These are phyloP conservation scores for Romanogobio albipinnatus DNA, from an alignment of 2,113 vertebrate genomes.

Conservation along the genomic window DNA sequence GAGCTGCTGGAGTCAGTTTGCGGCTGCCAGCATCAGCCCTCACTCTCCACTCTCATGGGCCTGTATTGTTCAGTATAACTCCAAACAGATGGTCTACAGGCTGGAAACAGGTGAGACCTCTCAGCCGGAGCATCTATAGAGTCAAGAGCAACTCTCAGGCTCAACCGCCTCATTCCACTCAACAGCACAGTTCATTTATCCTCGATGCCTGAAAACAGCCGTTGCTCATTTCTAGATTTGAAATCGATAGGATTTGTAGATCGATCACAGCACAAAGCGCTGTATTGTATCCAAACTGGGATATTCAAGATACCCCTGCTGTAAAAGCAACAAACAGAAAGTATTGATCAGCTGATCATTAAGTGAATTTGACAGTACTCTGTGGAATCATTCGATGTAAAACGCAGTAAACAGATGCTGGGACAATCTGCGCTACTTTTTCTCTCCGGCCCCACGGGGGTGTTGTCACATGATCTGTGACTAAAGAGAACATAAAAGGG, in stretches of 20 bases:
- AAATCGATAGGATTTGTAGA: slow-evolving; percentile 31
- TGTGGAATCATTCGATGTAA: slow-evolving; percentile 61
- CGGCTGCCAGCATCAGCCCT: slow-evolving; percentile 32
- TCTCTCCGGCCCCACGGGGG: slow-evolving; percentile 45
- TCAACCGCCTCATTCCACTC: not conserved
- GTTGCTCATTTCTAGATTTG: slow-evolving; percentile 47
- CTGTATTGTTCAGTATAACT: slow-evolving; percentile 31
- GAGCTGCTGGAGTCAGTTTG: slow-evolving; percentile 25
- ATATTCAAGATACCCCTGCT: slow-evolving; percentile 56
- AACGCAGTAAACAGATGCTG: slow-evolving; percentile 64
- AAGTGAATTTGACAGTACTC: slow-evolving; percentile 72
- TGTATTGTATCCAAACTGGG: slow-evolving; percentile 19
- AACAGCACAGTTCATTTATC: slow-evolving; percentile 19
- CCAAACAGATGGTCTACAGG: slow-evolving; percentile 57
- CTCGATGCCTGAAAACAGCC: not conserved
- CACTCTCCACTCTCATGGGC: slow-evolving; percentile 29
- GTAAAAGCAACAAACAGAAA: slow-evolving; percentile 65
- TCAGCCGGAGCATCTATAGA: slow-evolving; percentile 6
- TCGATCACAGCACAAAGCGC: slow-evolving; percentile 44
- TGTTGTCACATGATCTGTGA: slow-evolving; percentile 65
- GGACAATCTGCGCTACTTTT: slow-evolving; percentile 40
- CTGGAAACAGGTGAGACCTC: slow-evolving; percentile 58
- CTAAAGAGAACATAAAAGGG: slow-evolving; percentile 58
- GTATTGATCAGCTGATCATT: slow-evolving; percentile 73
- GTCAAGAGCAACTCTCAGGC: slow-evolving; percentile 17